These are phyloP conservation scores for Dolichopus griseipennis DNA, from an alignment of 2,888 invertebrate genomes.

Conservation along the genomic window DNA sequence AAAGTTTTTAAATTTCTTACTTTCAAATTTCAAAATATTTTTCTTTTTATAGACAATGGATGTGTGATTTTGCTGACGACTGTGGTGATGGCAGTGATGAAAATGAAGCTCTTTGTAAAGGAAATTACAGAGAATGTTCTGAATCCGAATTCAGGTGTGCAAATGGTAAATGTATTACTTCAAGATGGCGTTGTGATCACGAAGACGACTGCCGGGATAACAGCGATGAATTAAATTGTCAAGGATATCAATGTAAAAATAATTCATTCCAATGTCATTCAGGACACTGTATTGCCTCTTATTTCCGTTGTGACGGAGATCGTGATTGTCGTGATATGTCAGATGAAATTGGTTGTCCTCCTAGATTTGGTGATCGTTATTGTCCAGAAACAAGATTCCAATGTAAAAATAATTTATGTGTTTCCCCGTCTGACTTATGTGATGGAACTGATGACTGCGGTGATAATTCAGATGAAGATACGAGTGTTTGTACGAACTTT, in stretches of 20 bases:
- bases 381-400: slow-evolving; percentile 87
- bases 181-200: slow-evolving; percentile 89
- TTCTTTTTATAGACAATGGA: slow-evolving; percentile 58
- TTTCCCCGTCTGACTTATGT: slow-evolving; percentile 79
- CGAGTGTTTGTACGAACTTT: slow-evolving; percentile 71
- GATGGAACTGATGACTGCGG: slow-evolving; percentile 92
- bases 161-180: slow-evolving; percentile 85
- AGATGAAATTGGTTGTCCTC: slow-evolving; percentile 82
- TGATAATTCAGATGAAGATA: slow-evolving; percentile 80
- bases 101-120: slow-evolving; percentile 67
- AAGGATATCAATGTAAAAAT: slow-evolving; percentile 75
- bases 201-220: slow-evolving; percentile 96
- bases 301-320: slow-evolving; percentile 83
- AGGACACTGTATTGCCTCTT: slow-evolving; percentile 85
- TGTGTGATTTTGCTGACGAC: slow-evolving; percentile 94
- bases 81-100: slow-evolving; percentile 94
- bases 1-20: not conserved
- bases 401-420: slow-evolving; percentile 86
- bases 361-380: slow-evolving; percentile 75
- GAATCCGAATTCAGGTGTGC: slow-evolving; percentile 85
- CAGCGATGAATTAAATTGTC: slow-evolving; percentile 79
- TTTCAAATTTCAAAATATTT: not conserved
- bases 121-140: slow-evolving; percentile 79
- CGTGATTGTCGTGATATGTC: slow-evolving; percentile 82
- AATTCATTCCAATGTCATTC: slow-evolving; percentile 86